Percentiles rank a stretch among this genome's conserved stretches.
phyloP scores from a whole-genome alignment of 1,140 invertebrate genomes.

The Pseudachorutes palmiensis region DNA sequence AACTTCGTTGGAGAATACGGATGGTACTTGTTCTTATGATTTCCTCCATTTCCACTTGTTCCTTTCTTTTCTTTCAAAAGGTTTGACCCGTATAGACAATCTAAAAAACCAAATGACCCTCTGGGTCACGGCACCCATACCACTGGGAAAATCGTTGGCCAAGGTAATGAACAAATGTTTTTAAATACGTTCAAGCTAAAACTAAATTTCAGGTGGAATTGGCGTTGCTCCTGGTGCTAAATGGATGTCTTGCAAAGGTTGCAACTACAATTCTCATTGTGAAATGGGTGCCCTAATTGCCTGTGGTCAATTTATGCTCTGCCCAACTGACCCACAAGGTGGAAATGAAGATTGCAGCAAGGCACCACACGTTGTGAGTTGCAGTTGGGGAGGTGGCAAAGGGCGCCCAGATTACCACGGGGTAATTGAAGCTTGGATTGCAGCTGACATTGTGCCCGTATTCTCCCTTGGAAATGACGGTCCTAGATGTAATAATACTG shows the following conservation, averaged over 20 bases:
- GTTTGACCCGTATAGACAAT: not conserved
- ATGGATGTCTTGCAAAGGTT: conserved; percentile 16
- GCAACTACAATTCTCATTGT: not conserved
- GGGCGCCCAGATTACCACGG: not conserved
- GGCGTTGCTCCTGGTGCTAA: conserved; percentile 18
- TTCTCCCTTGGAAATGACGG: conserved; percentile 12
- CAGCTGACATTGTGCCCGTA: conserved; percentile 11
- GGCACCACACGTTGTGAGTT: conserved; percentile 10
- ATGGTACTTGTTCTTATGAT: no score
- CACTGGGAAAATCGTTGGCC: conserved; percentile 14
- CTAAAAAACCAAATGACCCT: not conserved
- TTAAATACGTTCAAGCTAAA: not conserved
- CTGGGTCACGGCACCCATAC: conserved; percentile 9
- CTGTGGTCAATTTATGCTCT: conserved; percentile 15
- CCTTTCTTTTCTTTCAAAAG: no score
- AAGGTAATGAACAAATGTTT: not conserved
- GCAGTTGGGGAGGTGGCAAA: conserved; percentile 3
- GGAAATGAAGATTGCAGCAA: not conserved
- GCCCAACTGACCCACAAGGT: conserved; percentile 6
- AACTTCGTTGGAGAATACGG: conserved; percentile 5
- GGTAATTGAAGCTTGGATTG: conserved; percentile 8
- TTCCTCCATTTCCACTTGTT: no score
- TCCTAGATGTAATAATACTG: not conserved
- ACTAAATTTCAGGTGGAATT: conserved; percentile 5
- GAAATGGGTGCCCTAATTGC: not conserved